Percentiles rank a stretch among this genome's conserved stretches.
phyloP scores from a whole-genome alignment of 2,888 invertebrate species.

The Zelleria hepariella region DNA sequence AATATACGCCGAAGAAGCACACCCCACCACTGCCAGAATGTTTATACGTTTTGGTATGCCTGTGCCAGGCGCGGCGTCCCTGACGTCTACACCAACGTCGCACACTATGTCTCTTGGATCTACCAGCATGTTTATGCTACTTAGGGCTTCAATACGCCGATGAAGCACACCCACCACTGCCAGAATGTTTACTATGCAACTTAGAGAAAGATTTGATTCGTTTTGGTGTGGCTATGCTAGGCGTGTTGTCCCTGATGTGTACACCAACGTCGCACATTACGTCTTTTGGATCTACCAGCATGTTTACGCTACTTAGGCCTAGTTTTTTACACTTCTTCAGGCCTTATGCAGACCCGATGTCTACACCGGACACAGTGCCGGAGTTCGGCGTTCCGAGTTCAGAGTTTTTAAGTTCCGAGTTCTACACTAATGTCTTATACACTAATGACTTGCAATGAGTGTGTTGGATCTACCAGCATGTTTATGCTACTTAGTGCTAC shows the following conservation, averaged over 20 bases:
- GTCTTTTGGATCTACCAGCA: conserved; percentile 82
- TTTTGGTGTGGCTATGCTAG: conserved; percentile 79
- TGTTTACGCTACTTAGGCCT: conserved; percentile 48
- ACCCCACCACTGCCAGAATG: too few relatives aligned
- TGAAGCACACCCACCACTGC: too few relatives aligned
- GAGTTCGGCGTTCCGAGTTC: too few relatives aligned
- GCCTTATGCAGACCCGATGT: too few relatives aligned
- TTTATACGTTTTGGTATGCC: conserved; percentile 64
- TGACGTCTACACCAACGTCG: conserved; percentile 89
- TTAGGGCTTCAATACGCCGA: conserved; percentile 16
- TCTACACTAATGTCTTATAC: conserved; percentile 87
- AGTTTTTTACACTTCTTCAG: too few relatives aligned
- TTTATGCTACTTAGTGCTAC: conserved; percentile 41
- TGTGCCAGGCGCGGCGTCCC: conserved; percentile 91
- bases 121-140: conserved; percentile 54
- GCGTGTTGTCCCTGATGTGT: conserved; percentile 90
- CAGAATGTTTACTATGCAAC: too few relatives aligned
- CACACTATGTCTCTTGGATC: conserved; percentile 90
- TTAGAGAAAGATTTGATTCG: too few relatives aligned
- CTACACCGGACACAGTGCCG: too few relatives aligned
- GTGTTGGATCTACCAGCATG: conserved; percentile 80
- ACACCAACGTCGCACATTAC: conserved; percentile 87
- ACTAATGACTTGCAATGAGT: too few relatives aligned
- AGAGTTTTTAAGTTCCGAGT: too few relatives aligned
- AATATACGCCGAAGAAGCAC: neutral